Evolutionary conservation across 2,888 invertebrate genomes (phyloP), one percentile per base, ranked within the genome.

Genomic region (Ischnus inquisitorius): DNA sequence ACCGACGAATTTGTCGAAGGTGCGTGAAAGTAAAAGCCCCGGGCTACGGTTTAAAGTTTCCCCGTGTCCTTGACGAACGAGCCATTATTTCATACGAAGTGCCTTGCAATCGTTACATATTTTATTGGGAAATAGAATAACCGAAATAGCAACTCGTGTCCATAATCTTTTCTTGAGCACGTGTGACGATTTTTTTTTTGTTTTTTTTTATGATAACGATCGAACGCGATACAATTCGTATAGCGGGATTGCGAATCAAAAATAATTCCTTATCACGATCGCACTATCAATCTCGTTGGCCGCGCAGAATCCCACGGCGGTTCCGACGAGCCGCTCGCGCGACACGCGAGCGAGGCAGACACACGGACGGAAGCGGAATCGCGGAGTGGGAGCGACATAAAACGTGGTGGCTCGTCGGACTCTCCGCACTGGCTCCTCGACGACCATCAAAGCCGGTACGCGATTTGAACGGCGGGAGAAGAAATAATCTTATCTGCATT

Each of bases 351-450:
- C 8, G 8, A 2, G 8, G 8, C 34, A 72, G 69, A 76, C 65
- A 74, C 79, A 76, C 80, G 68, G 75, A 46, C 77, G 72, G 77
- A 80, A n/a, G n/a, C 65, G 75, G 77, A 57, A 60, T 78, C 25
- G 46, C 43, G 22, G 74, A 86, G 88, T 86, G 87, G 89, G 86
- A 87, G 77, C 51, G 62, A 86, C 87, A 89, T 90, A 90, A 90
- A 90, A 86, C 87, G 85, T 85, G 75, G 83, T 75, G 69, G 57
- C 64, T 67, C 84, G 65, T 78, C 79, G 75, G 84, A 84, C 82
- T 83, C 87, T 82, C 87, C 87, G 82, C 90, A 90, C 88, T 91
- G 85, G 87, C 87, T 86, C 83, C 85, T 85, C 85, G 86, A 86
- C 89, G 82, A 79, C 82, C 90, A 86, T 76, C 71, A 41, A 69